Base-by-base conservation (phyloP, 2,113 vertebrate genomes). In the Rissa tridactyla region DNA sequence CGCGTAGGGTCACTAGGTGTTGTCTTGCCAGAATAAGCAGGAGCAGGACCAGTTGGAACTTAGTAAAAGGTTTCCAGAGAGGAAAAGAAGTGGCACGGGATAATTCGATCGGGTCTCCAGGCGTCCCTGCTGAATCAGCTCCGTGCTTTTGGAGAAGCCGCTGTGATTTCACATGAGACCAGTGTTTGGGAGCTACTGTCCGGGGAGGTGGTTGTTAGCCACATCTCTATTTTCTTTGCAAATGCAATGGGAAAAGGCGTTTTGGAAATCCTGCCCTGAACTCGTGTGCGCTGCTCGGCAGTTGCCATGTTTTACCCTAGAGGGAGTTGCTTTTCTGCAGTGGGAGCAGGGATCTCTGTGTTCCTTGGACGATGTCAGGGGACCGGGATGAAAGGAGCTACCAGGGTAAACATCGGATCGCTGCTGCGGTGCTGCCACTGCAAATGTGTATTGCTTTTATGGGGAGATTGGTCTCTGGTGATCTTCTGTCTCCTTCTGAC, bases 271-370 rank as follows among this genome's bases (percentile, higher is more conserved):
- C 60, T 88, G 80, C 47, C 85, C 72, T 57, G 55, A 40, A 13
- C 77, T 55, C 2, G 5, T 23, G 69, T 34, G 75, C 0, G 4
- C 87, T 58, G 94, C 91, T 95, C 46, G 5, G 94, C 92, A 97
- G 94, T 96, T 97, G 96, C 94, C 54, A n/a, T 85, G 87, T 49
- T 96, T 85, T 96, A 96, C 96, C 96, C 96, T 97, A 97, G 96
- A 97, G 96, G 96, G 96, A 96, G 96, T 97, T 95, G 96, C 93
- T 96, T 97, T 97, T 97, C 96, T 97, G 93, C 93, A 92, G 71
- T 73, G 96, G 96, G 82, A 96, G 85, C 93, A 62, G 68, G 69
- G 78, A 93, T 79, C 87, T 70, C 30, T 82, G 78, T 79, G 90
- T 36, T 96, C 81, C 66, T 92, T 90, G 92, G 93, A 95, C 10